Evolutionary conservation across 2,888 invertebrate genomes (phyloP), one percentile per base, ranked within the genome.

Genomic region (Heliconius ismenius): DNA sequence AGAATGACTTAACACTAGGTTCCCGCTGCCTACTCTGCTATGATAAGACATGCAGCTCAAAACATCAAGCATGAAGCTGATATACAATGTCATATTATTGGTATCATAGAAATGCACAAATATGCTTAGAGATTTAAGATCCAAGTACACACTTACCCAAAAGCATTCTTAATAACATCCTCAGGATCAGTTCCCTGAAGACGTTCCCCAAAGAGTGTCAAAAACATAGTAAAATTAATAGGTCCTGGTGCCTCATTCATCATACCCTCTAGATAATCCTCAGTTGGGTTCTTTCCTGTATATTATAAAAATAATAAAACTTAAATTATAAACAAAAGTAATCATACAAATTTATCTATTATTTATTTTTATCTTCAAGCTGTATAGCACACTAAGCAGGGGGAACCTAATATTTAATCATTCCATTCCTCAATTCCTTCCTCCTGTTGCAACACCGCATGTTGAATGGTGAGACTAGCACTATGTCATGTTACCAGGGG

Each of bases 191-290:
- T 99, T 62, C 99, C 99, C 90, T 99, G 99, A 75, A 99, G 95
- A 76, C 99, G 97, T 90, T 99, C 99, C 15, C 99, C 99, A 88
- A 99, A 99, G 83, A 99, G 95, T 0, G 99, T 99, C 73, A 99
- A 95, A 91, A 99, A 99, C 99, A 99, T 99, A 58, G 99, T 99
- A 89, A 99, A 99, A 91, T 99, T 99, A 83, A 99, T 99, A 15
- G 99, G 99, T 2, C 99, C 99, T 0, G 99, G 99, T 2, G 99
- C 99, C 92, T 99, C 99, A 86, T 97, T 98, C 98, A 99, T 99
- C 99, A 99, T 99, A 64, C 96, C 97, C 84, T 99, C 99, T 80
- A 99, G 92, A 88, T 99, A 99, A 43, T 98, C 98, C 86, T 99
- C 99, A 15, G 97, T 97, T 2, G 99, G 99, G 90, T 98, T 98